A percentile compares a stretch with the other conserved stretches of the same genome.
Evolutionary conservation across 1,140 invertebrate species (phyloP).

Genomic region (Rhyacophila brunnea): DNA sequence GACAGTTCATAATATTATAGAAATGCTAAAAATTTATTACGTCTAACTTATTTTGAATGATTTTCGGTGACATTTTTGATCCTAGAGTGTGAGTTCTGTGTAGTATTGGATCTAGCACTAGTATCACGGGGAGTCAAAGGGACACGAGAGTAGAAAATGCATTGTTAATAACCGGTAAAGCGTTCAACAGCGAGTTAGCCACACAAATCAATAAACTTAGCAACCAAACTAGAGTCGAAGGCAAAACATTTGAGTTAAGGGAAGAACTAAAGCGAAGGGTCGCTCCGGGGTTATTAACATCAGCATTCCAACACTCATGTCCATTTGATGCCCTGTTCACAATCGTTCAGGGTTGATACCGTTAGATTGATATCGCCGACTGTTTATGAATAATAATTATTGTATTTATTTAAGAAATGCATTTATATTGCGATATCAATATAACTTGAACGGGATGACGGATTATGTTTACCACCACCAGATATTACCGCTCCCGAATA

Average conservation of each 20-base stretch:
- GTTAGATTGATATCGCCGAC: slow-evolving; percentile 15
- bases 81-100: not conserved
- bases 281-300: not conserved
- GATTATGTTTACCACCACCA: slow-evolving; percentile 60
- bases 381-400: not conserved
- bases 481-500: slow-evolving; percentile 75
- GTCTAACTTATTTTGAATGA: too few relatives aligned
- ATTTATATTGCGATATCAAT: slow-evolving; percentile 38
- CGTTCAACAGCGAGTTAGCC: slow-evolving; percentile 26
- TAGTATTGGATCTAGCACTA: not conserved
- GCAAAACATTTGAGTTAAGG: not conserved
- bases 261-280: not conserved
- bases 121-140: slow-evolving; percentile 24
- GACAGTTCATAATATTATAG: too few relatives aligned
- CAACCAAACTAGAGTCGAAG: not conserved
- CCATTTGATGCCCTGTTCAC: slow-evolving; percentile 44
- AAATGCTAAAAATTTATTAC: too few relatives aligned
- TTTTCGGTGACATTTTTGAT: not conserved
- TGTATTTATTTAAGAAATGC: slow-evolving; percentile 8
- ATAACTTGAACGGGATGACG: slow-evolving; percentile 40
- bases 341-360: slow-evolving; percentile 7
- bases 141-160: slow-evolving; percentile 32
- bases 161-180: slow-evolving; percentile 23
- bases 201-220: slow-evolving; percentile 16
- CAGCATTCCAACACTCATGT: slow-evolving; percentile 44